A percentile compares a stretch with the other conserved stretches of the same genome.
Conservation (phyloP, 2,888 invertebrate species). For the Cosmopolites sordidus region DNA sequence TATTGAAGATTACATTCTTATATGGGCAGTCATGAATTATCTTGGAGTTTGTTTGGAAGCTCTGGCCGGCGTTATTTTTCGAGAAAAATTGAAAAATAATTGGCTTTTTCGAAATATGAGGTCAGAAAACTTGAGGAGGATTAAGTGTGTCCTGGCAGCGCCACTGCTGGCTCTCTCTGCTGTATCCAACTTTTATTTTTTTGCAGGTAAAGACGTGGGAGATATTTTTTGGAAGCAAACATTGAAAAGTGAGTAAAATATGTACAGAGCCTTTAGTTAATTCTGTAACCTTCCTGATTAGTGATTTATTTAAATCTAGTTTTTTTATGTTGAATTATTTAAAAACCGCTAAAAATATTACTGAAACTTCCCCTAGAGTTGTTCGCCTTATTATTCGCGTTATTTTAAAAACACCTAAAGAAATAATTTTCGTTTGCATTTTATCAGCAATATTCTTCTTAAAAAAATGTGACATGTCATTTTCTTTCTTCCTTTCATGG, state of each 20-base stretch:
- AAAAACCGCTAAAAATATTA: too few relatives aligned
- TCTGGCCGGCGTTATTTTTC: slow-evolving; percentile 52
- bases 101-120: slow-evolving; percentile 28
- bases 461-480: too few relatives aligned
- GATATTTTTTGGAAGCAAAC: slow-evolving; percentile 64
- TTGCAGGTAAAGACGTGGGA: slow-evolving; percentile 72
- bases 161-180: slow-evolving; percentile 76
- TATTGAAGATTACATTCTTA: slow-evolving; percentile 66
- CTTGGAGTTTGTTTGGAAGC: slow-evolving; percentile 72
- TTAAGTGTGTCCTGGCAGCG: slow-evolving; percentile 61
- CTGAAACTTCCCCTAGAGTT: too few relatives aligned
- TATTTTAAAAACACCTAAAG: too few relatives aligned
- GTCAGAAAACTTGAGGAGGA: slow-evolving; percentile 51
- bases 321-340: too few relatives aligned
- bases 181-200: slow-evolving; percentile 84
- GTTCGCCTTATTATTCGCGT: too few relatives aligned
- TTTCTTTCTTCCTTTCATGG: too few relatives aligned
- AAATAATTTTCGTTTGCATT: too few relatives aligned
- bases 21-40: slow-evolving; percentile 88
- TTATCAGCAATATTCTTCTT: too few relatives aligned
- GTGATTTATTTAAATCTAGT: background rate
- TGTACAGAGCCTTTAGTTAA: background rate
- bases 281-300: background rate
- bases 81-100: slow-evolving; percentile 46
- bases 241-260: slow-evolving; percentile 48